Percentiles rank a stretch among this genome's conserved stretches.
phyloP scores from a whole-genome alignment of 2,888 invertebrate genomes.

The Agonopterix alstromeriana region DNA sequence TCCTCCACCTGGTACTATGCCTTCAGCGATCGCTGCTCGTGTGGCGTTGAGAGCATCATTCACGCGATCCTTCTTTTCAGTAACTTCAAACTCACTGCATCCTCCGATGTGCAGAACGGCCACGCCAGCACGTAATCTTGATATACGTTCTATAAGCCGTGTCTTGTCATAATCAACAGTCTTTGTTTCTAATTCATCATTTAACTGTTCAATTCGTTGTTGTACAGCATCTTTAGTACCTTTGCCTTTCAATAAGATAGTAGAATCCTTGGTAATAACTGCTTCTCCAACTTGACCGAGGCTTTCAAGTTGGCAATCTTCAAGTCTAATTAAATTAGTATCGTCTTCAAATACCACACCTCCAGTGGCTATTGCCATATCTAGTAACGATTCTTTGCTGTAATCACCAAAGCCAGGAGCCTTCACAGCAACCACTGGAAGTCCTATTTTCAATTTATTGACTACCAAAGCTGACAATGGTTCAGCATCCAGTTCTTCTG shows the following conservation, averaged over 20 bases:
- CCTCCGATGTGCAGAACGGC: slow-evolving; percentile 89
- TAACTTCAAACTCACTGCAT: slow-evolving; percentile 92
- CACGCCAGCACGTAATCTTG: slow-evolving; percentile 89
- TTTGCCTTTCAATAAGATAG: slow-evolving; percentile 80
- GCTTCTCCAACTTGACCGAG: slow-evolving; percentile 92
- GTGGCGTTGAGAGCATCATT: slow-evolving; percentile 97
- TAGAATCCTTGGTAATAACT: slow-evolving; percentile 94
- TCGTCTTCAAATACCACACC: slow-evolving; percentile 96
- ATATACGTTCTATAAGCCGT: slow-evolving; percentile 91
- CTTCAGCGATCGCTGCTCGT: slow-evolving; percentile 95
- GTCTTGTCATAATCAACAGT: slow-evolving; percentile 94
- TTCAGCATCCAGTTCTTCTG: slow-evolving; percentile 96
- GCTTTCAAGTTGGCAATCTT: slow-evolving; percentile 88
- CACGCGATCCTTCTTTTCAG: slow-evolving; percentile 96
- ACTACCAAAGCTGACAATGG: slow-evolving; percentile 94
- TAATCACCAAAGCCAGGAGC: slow-evolving; percentile 98
- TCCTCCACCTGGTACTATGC: slow-evolving; percentile 97
- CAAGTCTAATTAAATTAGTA: slow-evolving; percentile 89
- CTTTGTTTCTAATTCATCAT: slow-evolving; percentile 87
- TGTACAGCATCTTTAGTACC: slow-evolving; percentile 87
- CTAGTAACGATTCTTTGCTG: slow-evolving; percentile 89
- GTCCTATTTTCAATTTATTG: slow-evolving; percentile 90
- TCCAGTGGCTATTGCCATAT: slow-evolving; percentile 94
- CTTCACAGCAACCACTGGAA: slow-evolving; percentile 96
- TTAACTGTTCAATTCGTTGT: slow-evolving; percentile 86